A percentile compares a stretch with the other conserved stretches of the same genome.
Conservation (phyloP, 2,888 invertebrate species). For the Ptychoptera albimana region DNA sequence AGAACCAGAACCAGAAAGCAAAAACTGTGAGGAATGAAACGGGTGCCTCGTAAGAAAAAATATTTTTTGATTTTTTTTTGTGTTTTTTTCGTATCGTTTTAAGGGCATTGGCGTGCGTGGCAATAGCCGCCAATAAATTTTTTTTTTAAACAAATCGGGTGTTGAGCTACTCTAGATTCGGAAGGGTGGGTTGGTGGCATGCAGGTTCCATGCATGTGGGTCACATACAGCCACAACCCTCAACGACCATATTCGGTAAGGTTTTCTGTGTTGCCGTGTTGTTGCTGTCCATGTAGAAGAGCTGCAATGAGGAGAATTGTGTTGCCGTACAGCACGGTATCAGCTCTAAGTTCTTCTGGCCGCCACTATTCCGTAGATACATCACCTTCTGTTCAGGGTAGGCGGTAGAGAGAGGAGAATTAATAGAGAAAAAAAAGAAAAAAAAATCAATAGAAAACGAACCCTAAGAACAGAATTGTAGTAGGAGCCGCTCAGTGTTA, state of each 20-base stretch:
- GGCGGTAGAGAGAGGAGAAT: constrained; percentile 25
- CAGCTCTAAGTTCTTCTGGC: constrained; percentile 40
- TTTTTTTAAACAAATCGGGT: too few relatives aligned
- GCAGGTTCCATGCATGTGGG: too few relatives aligned
- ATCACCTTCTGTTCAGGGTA: constrained; percentile 68
- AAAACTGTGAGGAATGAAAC: too few relatives aligned
- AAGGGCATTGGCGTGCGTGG: too few relatives aligned
- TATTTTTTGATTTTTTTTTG: too few relatives aligned
- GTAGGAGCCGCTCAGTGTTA: constrained; percentile 43
- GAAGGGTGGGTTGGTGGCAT: too few relatives aligned
- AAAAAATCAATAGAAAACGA: constrained; percentile 21
- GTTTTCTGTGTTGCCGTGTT: constrained; percentile 62
- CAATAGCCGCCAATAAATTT: too few relatives aligned
- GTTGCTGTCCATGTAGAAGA: constrained; percentile 66
- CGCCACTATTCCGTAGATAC: constrained; percentile 35
- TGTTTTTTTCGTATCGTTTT: too few relatives aligned
- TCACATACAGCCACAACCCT: constrained; percentile 78
- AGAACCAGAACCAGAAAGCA: too few relatives aligned
- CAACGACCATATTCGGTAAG: constrained; percentile 81
- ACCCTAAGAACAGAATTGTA: constrained; percentile 65
- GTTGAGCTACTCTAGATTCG: too few relatives aligned
- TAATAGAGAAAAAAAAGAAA: neutral
- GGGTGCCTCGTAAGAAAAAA: too few relatives aligned
- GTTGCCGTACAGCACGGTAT: constrained; percentile 79
- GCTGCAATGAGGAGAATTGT: constrained; percentile 59